These are phyloP conservation scores for Ophonus ardosiacus DNA, from an alignment of 2,888 invertebrate genomes.

Conservation along the genomic window DNA sequence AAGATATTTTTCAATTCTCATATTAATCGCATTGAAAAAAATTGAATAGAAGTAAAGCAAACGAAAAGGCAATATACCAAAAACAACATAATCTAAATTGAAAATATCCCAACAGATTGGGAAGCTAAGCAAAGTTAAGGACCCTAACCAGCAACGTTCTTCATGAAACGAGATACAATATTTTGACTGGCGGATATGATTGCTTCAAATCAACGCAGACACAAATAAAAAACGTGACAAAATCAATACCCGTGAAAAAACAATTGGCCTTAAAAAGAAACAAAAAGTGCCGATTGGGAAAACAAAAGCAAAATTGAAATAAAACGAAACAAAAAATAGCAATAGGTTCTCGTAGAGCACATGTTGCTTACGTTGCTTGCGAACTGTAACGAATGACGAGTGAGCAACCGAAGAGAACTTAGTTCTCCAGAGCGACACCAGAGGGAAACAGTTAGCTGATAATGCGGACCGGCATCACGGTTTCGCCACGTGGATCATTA, in stretches of 20 bases:
- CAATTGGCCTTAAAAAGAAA: constrained; percentile 56
- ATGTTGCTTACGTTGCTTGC: constrained; percentile 46
- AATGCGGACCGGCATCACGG: constrained; percentile 24
- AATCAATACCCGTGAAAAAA: constrained; percentile 60
- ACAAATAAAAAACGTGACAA: constrained; percentile 63
- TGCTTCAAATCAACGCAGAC: constrained; percentile 52
- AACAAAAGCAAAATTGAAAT: constrained; percentile 47
- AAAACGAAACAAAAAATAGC: constrained; percentile 27
- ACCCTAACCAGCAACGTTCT: constrained; percentile 3
- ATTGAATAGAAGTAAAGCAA: background rate
- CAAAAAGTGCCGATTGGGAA: constrained; percentile 36
- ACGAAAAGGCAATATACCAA: constrained; percentile 7
- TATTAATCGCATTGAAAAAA: background rate
- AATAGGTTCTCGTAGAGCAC: constrained; percentile 27
- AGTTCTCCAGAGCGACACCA: constrained; percentile 46
- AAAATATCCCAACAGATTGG: background rate
- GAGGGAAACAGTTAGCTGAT: constrained; percentile 60
- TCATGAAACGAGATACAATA: constrained; percentile 27
- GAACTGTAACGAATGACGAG: constrained; percentile 47
- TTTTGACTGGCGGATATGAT: constrained; percentile 30
- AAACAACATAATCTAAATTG: constrained; percentile 18
- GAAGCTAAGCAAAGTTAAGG: background rate
- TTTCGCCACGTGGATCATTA: constrained; percentile 44
- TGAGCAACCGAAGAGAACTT: constrained; percentile 41
- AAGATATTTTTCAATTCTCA: constrained; percentile 16